phyloP scores from a whole-genome alignment of 2,797 vertebrate species.

The Buceros bicornis region DNA sequence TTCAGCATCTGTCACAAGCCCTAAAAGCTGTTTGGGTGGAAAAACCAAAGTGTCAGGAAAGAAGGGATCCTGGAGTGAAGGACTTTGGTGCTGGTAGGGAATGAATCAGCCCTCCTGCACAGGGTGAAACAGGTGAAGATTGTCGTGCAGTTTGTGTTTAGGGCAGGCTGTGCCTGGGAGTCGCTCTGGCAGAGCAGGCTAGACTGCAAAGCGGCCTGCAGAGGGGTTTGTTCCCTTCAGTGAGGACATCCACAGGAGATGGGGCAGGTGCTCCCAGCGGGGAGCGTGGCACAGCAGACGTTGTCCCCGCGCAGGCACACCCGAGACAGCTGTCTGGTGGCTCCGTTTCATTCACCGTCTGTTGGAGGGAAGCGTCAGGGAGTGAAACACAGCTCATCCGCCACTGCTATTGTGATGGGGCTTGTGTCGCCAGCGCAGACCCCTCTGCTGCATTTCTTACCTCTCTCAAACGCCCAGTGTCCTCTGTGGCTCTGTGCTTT shows the following conservation, averaged over 20 bases:
- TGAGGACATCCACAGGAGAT: background rate
- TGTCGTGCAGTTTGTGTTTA: background rate
- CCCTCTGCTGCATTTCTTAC: constrained; percentile 10
- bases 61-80: background rate
- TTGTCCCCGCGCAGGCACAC: background rate
- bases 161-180: background rate
- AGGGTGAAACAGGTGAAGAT: background rate
- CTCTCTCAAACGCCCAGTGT: constrained; percentile 44
- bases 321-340: background rate
- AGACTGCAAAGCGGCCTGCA: background rate
- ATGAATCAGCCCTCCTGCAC: background rate
- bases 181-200: background rate
- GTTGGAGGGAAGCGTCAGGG: background rate
- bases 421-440: background rate
- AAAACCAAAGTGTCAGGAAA: background rate
- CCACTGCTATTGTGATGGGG: background rate
- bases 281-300: background rate
- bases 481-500: constrained; percentile 61
- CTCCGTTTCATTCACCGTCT: background rate
- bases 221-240: background rate
- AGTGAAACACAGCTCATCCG: background rate
- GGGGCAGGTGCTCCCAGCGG: accelerated
- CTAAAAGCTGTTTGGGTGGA: background rate
- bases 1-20: background rate
- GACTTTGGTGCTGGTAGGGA: background rate